A percentile compares a stretch with the other conserved stretches of the same genome.
phyloP scores from a whole-genome alignment of 2,113 vertebrate species.

The Zosterops hypoxanthus region DNA sequence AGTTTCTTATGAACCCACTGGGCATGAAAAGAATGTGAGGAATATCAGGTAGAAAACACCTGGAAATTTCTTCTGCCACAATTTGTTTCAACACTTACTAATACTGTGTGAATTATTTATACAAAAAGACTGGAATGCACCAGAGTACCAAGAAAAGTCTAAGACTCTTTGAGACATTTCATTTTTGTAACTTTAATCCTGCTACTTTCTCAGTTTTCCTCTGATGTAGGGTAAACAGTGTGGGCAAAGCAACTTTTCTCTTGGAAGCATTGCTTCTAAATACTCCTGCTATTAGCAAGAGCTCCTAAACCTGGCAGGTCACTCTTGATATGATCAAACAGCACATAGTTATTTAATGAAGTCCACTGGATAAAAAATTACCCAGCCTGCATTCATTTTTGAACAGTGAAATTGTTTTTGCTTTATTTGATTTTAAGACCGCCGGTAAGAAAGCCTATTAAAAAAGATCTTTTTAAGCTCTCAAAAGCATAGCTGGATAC shows the following conservation, averaged over 20 bases:
- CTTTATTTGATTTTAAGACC: conserved; percentile 19
- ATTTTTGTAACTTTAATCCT: not conserved
- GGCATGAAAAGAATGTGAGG: conserved; percentile 36
- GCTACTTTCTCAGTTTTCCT: not conserved
- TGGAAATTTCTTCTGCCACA: not conserved
- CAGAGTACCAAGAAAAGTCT: not conserved
- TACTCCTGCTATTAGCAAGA: not conserved
- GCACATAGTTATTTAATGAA: conserved; percentile 6
- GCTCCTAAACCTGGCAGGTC: not conserved
- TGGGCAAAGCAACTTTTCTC: not conserved
- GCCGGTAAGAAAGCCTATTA: conserved; percentile 14
- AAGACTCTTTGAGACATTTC: not conserved
- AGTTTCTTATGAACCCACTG: not conserved
- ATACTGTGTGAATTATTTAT: not conserved
- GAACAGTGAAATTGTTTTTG: not conserved
- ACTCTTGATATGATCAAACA: conserved; percentile 10
- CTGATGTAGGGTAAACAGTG: not conserved
- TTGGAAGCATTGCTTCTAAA: not conserved
- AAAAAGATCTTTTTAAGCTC: conserved; percentile 25
- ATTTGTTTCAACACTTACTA: conserved; percentile 29
- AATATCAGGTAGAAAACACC: conserved; percentile 45
- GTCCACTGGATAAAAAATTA: not conserved
- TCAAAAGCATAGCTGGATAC: conserved; percentile 5
- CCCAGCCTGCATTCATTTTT: not conserved
- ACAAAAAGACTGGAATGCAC: not conserved